Percentiles rank a stretch among this genome's conserved stretches.
These are phyloP conservation scores for Lerema accius DNA, from an alignment of 1,140 invertebrate genomes.

Conservation along the genomic window DNA sequence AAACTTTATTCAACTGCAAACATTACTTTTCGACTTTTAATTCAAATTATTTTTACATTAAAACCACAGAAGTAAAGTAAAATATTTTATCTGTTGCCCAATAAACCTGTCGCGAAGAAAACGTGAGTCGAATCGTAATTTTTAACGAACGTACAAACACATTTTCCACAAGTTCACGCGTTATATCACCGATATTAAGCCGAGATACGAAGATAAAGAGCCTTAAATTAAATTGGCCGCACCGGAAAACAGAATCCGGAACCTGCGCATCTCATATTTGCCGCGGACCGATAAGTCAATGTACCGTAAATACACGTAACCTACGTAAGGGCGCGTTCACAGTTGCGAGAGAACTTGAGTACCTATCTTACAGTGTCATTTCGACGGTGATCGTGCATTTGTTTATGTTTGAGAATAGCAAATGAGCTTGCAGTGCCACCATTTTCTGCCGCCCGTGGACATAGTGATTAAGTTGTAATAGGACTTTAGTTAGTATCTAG, in stretches of 20 bases:
- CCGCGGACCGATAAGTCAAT: slow-evolving; percentile 26
- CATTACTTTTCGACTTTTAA: background rate
- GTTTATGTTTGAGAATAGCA: too few species aligned
- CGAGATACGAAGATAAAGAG: slow-evolving; percentile 15
- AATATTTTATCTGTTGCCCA: background rate
- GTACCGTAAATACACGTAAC: slow-evolving; percentile 30
- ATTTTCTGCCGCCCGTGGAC: too few species aligned
- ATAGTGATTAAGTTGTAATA: too few species aligned
- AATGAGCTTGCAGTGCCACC: too few species aligned
- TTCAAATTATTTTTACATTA: background rate
- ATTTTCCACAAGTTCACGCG: slow-evolving; percentile 6
- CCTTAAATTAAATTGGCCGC: slow-evolving; percentile 23
- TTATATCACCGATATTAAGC: slow-evolving; percentile 12
- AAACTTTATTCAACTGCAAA: too few species aligned
- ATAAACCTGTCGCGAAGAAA: slow-evolving; percentile 13
- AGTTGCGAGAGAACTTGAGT: background rate
- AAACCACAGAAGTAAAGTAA: background rate
- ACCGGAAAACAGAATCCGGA: slow-evolving; percentile 26
- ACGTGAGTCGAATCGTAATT: background rate
- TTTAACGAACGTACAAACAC: background rate
- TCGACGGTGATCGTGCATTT: too few species aligned
- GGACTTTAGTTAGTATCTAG: too few species aligned
- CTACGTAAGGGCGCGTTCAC: slow-evolving; percentile 1
- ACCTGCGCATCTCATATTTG: slow-evolving; percentile 17
- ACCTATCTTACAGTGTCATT: background rate